These are phyloP conservation scores for Plecturocebus donacophilus DNA, from an alignment of 2,113 vertebrate species.

Conservation along the genomic window DNA sequence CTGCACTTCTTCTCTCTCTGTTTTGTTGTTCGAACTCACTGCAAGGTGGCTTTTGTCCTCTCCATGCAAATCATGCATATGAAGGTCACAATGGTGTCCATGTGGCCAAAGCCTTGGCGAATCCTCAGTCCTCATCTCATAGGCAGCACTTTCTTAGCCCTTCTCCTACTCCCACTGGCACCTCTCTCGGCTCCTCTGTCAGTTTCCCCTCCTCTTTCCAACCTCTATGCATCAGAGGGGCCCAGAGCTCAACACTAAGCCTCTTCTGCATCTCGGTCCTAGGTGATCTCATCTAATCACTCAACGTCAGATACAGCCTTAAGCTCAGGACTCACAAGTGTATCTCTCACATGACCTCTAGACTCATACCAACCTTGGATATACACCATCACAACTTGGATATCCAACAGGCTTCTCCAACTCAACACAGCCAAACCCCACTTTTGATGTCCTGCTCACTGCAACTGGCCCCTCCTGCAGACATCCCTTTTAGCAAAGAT, in stretches of 20 bases:
- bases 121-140: background rate
- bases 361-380: background rate
- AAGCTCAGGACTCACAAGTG: background rate
- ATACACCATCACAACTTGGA: background rate
- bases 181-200: background rate
- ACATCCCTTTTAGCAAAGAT: background rate
- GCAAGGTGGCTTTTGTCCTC: background rate
- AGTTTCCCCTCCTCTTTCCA: background rate
- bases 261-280: background rate
- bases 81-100: too few species aligned
- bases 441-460: background rate
- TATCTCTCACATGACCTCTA: background rate
- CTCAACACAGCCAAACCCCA: background rate
- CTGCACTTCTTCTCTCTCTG: accelerated
- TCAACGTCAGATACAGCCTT: background rate
- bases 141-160: background rate
- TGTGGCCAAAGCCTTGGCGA: background rate
- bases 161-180: background rate
- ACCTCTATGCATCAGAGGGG: accelerated
- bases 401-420: background rate
- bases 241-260: background rate
- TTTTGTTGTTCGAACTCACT: background rate
- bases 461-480: background rate
- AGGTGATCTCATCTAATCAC: background rate
- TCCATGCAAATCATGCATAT: background rate